phyloP scores from a whole-genome alignment of 2,888 invertebrate genomes.

The Ommatoiulus sabulosus region DNA sequence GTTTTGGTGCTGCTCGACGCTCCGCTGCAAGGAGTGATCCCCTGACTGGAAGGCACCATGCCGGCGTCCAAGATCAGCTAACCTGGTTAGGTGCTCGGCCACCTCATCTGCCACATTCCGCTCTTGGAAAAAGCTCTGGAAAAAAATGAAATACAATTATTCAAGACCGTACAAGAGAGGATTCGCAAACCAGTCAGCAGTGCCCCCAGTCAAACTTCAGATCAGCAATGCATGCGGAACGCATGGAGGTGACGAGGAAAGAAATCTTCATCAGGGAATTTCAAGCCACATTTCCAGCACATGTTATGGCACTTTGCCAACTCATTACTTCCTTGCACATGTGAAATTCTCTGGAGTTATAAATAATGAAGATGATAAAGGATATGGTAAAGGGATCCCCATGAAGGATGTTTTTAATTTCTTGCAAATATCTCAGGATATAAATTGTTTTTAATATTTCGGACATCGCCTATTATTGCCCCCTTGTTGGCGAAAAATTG shows the following conservation, averaged over 20 bases:
- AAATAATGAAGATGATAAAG: too few relatives aligned
- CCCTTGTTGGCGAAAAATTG: too few relatives aligned
- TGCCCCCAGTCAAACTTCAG: not conserved
- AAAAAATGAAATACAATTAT: too few relatives aligned
- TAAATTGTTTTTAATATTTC: too few relatives aligned
- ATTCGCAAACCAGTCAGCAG: not conserved
- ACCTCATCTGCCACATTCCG: not conserved
- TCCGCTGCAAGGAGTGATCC: constrained; percentile 78
- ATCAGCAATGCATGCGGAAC: not conserved
- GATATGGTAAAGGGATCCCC: too few relatives aligned
- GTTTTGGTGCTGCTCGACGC: constrained; percentile 77
- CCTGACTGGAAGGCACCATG: constrained; percentile 72
- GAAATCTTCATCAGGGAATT: not conserved
- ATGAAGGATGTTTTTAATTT: too few relatives aligned
- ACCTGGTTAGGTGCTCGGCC: constrained; percentile 71
- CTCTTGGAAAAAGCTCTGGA: constrained; percentile 49
- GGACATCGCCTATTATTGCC: too few relatives aligned
- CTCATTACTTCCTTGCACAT: not conserved
- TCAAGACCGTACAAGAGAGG: not conserved
- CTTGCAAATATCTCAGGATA: too few relatives aligned
- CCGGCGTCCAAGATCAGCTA: constrained; percentile 79
- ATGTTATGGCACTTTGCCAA: not conserved
- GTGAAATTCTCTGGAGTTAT: not conserved
- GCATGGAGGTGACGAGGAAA: not conserved
- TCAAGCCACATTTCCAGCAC: not conserved